Percentiles rank a stretch among this genome's conserved stretches.
phyloP scores from a whole-genome alignment of 2,888 invertebrate genomes.

The Philaethria dido region DNA sequence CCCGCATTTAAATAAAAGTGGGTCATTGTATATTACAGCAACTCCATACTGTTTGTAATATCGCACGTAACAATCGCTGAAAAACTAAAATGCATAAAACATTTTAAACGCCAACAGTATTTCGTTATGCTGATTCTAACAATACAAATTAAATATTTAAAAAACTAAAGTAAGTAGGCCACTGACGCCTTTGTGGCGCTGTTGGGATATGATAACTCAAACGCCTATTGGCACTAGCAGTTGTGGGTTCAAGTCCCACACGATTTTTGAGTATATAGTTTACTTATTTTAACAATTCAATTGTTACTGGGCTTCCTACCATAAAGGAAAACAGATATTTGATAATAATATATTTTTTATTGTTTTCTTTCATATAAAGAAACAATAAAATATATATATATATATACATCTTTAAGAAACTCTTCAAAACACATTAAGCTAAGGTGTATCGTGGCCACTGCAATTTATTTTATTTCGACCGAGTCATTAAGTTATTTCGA shows the following conservation, averaged over 20 bases:
- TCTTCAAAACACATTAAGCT: neutral
- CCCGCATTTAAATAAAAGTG: neutral
- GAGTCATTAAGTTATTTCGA: neutral
- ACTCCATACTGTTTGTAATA: slow-evolving; percentile 9
- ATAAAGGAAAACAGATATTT: too few relatives aligned
- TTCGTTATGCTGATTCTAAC: slow-evolving; percentile 9
- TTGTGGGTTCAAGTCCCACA: neutral
- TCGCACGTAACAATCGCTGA: slow-evolving; percentile 15
- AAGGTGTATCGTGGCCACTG: neutral
- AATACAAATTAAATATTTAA: slow-evolving; percentile 10
- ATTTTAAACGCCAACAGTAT: neutral
- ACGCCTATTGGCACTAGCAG: neutral
- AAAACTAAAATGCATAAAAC: slow-evolving; percentile 16
- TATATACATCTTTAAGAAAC: neutral
- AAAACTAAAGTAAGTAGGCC: slow-evolving; percentile 13
- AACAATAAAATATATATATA: too few relatives aligned
- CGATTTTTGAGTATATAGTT: neutral
- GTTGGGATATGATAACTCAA: neutral
- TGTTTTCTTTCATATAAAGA: too few relatives aligned
- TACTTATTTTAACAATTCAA: neutral
- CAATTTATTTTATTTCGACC: slow-evolving; percentile 3
- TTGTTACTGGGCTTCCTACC: too few relatives aligned
- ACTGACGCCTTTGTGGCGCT: neutral
- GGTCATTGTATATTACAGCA: slow-evolving; percentile 7
- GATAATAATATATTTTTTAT: too few relatives aligned